Base-by-base conservation (phyloP, 2,113 vertebrate species). In the Zosterops pallidus region DNA sequence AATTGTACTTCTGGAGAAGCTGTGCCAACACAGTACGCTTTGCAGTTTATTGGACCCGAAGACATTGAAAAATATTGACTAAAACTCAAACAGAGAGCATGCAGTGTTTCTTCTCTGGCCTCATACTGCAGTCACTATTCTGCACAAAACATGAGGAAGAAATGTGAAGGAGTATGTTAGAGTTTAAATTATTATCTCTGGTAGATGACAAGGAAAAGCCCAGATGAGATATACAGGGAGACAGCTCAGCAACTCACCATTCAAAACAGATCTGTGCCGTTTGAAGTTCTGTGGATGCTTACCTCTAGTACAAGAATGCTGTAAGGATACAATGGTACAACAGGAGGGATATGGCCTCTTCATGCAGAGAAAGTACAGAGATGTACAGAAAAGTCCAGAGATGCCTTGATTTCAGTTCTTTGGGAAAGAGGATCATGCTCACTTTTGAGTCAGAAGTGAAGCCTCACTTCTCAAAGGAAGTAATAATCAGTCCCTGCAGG, bases 321-420 rank as follows among this genome's bases (percentile, higher is more conserved):
- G 3, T 56, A 47, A 41, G 33, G 57, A 33, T 91, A 71, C 59
- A 76, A 41, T 28, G 62, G 70, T 68, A 68, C 68, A 69, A 41
- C 20, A 69, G 53, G 56, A 84, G 56, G 13, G 18, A 46, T 68
- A 24, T 6, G 33, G 37, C 31, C 42, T 74, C 33, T 67, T 85
- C 47, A 35, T n/a, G 33, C 16, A 16, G 59, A 47, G 47, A 52
- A 83, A 59, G 5, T 55, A 21, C 14, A 60, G 31, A 85, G 47
- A 52, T 67, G 33, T n/a, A 29, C 16, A 16, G 59, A 47, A 47
- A 83, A 55, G 5, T 55, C 19, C 14, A 60, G 31, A 85, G 44
- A 49, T 67, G 33, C 55, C 80, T 91, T 47, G 21, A 89, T 92
- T 94, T 87, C 81, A 64, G 46, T 87, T 95, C 86, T 83, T n/a